A percentile compares a stretch with the other conserved stretches of the same genome.
Evolutionary conservation across 2,888 invertebrate species (phyloP).

Genomic region (Phalera bucephala): DNA sequence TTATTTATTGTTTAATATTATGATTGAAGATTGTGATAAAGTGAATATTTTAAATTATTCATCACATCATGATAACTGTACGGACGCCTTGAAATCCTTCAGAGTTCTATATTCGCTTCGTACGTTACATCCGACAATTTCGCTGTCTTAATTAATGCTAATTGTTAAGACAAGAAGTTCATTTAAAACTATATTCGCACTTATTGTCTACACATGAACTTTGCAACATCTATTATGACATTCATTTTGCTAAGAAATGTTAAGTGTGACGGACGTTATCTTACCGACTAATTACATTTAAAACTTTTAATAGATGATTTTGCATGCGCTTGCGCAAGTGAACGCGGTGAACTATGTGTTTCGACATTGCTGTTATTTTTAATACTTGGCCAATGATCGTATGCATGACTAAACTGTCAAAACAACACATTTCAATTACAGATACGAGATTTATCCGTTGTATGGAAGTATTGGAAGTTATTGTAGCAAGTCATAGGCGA

Average conservation of each 20-base stretch:
- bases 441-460: conserved; percentile 48
- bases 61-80: too few species aligned
- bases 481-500: conserved; percentile 32
- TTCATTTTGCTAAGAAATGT: conserved; percentile 4
- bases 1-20: too few species aligned
- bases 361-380: conserved; percentile 13
- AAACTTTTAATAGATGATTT: conserved; percentile 6
- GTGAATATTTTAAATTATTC: too few species aligned
- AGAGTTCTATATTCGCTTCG: too few species aligned
- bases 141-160: not conserved
- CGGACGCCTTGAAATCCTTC: too few species aligned
- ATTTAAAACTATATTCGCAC: not conserved
- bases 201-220: conserved; percentile 1
- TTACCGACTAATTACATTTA: conserved; percentile 3
- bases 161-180: not conserved
- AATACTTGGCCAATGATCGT: conserved; percentile 40
- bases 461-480: conserved; percentile 39
- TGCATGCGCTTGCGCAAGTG: conserved; percentile 8
- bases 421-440: conserved; percentile 61
- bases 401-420: conserved; percentile 48
- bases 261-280: conserved; percentile 1
- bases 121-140: conserved; percentile 1
- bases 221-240: conserved; percentile 6
- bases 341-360: conserved; percentile 8
- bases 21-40: too few species aligned